Evolutionary conservation across 2,797 vertebrate species (phyloP).

Genomic region (Centropyge bicolor): DNA sequence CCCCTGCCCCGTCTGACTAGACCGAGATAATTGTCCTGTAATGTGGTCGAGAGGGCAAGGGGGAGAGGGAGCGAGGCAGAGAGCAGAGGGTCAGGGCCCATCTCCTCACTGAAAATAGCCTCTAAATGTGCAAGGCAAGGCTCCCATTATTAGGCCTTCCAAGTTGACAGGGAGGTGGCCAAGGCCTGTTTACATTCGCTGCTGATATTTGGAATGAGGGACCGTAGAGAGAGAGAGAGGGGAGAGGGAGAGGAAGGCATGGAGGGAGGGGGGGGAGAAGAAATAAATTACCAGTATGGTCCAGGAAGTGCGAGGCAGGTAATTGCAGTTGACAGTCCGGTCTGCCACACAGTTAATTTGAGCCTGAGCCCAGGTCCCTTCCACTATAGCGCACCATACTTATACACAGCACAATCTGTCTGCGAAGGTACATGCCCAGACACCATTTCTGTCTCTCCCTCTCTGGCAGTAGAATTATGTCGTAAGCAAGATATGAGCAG

Average conservation of each 20-base stretch:
- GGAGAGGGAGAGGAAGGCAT: conserved; percentile 66
- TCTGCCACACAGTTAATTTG: conserved; percentile 95
- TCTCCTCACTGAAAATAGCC: conserved; percentile 75
- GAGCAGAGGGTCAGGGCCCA: conserved; percentile 69
- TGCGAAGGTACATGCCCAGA: conserved; percentile 75
- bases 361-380: conserved; percentile 91
- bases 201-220: conserved; percentile 76
- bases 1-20: conserved; percentile 62
- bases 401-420: conserved; percentile 87
- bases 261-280: conserved; percentile 68
- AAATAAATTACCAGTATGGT: conserved; percentile 82
- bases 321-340: conserved; percentile 93
- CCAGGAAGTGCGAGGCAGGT: conserved; percentile 90
- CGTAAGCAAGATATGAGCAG: conserved; percentile 94
- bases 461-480: conserved; percentile 86
- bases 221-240: conserved; percentile 48
- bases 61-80: conserved; percentile 50
- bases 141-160: conserved; percentile 81
- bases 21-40: conserved; percentile 79
- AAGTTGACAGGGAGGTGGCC: conserved; percentile 77
- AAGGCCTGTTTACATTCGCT: conserved; percentile 79
- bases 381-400: conserved; percentile 89
- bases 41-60: conserved; percentile 73
- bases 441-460: conserved; percentile 59
- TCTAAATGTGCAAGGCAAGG: conserved; percentile 78